These are phyloP conservation scores for Brevimyrus niger DNA, from an alignment of 2,113 vertebrate genomes.

Conservation along the genomic window DNA sequence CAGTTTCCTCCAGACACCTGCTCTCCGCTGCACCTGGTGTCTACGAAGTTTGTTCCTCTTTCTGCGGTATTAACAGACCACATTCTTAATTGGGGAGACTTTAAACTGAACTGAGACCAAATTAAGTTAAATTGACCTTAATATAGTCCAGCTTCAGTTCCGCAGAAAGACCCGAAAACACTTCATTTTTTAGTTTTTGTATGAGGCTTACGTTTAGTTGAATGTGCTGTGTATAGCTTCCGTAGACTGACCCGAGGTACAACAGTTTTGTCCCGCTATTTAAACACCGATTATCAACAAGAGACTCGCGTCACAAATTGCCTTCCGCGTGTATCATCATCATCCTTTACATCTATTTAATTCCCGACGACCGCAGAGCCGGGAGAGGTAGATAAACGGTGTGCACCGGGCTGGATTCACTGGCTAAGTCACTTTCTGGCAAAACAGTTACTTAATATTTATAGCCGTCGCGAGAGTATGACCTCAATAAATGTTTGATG, in stretches of 20 bases:
- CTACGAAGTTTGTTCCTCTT: not conserved
- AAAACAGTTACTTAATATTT: not conserved
- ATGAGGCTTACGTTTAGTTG: too few relatives aligned
- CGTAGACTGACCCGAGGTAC: not conserved
- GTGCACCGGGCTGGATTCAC: not conserved
- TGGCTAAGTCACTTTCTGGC: not conserved
- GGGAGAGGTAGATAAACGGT: not conserved
- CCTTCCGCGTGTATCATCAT: not conserved
- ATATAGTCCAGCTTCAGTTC: not conserved
- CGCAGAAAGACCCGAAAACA: not conserved
- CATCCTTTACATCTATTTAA: not conserved
- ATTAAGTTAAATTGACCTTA: not conserved
- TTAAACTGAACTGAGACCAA: not conserved
- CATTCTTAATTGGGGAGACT: not conserved
- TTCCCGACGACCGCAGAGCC: not conserved
- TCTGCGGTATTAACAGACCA: not conserved
- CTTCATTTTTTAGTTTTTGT: not conserved
- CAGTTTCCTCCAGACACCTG: not conserved
- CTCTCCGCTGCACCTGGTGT: not conserved
- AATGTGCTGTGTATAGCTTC: not conserved
- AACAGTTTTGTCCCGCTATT: not conserved
- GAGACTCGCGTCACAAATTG: not conserved
- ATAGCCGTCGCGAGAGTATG: not conserved
- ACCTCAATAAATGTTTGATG: conserved; percentile 6
- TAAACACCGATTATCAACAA: not conserved